phyloP scores from a whole-genome alignment of 2,797 vertebrate species.

The Pelobates cultripes region DNA sequence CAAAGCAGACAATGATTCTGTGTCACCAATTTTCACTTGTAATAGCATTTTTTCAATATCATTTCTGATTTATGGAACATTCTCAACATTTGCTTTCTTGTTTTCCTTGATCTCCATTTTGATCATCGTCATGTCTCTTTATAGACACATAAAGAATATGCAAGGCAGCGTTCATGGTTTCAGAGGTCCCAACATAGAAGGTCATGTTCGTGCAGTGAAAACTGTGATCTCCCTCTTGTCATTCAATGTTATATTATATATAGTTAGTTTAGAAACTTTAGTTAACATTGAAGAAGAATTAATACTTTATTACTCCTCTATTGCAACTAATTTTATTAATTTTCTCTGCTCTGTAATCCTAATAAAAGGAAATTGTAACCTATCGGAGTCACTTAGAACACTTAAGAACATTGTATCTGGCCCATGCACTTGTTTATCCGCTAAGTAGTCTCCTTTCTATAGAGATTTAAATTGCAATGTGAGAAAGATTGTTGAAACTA shows the following conservation, averaged over 20 bases:
- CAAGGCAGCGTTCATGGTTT: not conserved
- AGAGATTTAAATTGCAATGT: no score
- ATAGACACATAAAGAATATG: conserved; percentile 24
- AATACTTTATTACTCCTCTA: not conserved
- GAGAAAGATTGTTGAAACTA: no score
- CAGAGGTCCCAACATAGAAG: not conserved
- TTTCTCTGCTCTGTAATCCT: not conserved
- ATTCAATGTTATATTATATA: not conserved
- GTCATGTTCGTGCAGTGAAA: not conserved
- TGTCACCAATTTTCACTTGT: no score
- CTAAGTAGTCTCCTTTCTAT: no score
- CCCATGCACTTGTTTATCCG: no score
- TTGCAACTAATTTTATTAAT: not conserved
- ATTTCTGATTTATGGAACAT: no score
- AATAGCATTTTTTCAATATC: not conserved
- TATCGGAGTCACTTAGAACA: not conserved
- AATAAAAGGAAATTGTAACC: conserved; percentile 12
- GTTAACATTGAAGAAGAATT: not conserved
- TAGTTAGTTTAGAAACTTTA: not conserved
- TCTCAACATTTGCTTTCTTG: not conserved
- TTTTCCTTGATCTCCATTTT: not conserved
- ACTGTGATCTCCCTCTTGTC: conserved; percentile 7
- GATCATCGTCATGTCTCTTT: conserved; percentile 6
- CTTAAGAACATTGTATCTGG: no score
- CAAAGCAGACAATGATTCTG: no score